A percentile compares a stretch with the other conserved stretches of the same genome.
Evolutionary conservation across 2,888 invertebrate genomes (phyloP).

Genomic region (Miltochrista miniata): DNA sequence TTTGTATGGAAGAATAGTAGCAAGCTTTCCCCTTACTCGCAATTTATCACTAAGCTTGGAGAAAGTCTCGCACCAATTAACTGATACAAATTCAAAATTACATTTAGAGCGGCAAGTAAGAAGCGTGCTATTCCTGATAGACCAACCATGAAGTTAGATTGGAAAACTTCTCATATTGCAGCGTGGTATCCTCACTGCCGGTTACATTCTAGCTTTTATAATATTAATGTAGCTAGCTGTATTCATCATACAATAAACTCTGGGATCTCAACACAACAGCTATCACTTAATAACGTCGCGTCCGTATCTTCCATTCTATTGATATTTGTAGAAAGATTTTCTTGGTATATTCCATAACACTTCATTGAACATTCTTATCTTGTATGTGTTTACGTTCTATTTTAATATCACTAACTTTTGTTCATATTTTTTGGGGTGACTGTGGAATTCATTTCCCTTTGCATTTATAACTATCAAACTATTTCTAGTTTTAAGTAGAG

Average conservation of each 20-base stretch:
- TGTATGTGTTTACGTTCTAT: too few relatives aligned
- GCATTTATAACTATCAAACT: too few relatives aligned
- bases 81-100: slow-evolving; percentile 48
- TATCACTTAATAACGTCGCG: too few relatives aligned
- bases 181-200: slow-evolving; percentile 56
- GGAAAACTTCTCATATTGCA: slow-evolving; percentile 69
- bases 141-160: slow-evolving; percentile 77
- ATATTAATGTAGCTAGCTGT: slow-evolving; percentile 40
- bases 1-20: neutral
- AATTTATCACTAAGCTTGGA: slow-evolving; percentile 22
- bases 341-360: too few relatives aligned
- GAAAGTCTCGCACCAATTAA: slow-evolving; percentile 23
- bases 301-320: too few relatives aligned
- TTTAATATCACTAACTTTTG: too few relatives aligned
- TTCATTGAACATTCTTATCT: too few relatives aligned
- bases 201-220: slow-evolving; percentile 52
- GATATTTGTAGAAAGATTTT: too few relatives aligned
- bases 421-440: too few relatives aligned
- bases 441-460: too few relatives aligned
- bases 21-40: slow-evolving; percentile 4
- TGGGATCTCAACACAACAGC: neutral
- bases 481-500: too few relatives aligned
- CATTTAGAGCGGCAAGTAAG: slow-evolving; percentile 57
- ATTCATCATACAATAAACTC: slow-evolving; percentile 11
- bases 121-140: slow-evolving; percentile 61